These are phyloP conservation scores for Pogona vitticeps DNA, from an alignment of 2,113 vertebrate species.

Conservation along the genomic window DNA sequence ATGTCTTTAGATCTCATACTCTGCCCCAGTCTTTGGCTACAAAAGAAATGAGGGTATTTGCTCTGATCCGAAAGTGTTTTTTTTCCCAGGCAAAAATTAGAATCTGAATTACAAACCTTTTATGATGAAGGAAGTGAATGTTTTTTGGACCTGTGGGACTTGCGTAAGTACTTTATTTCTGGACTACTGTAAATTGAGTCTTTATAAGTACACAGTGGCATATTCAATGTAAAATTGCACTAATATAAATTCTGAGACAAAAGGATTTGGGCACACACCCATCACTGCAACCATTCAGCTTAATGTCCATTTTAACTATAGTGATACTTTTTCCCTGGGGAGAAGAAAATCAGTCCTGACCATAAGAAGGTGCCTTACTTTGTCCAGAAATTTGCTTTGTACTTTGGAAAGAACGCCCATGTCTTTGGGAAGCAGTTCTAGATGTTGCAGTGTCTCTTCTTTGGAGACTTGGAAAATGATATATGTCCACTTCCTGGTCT, in stretches of 20 bases:
- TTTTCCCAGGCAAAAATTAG: constrained; percentile 81
- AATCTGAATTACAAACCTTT: constrained; percentile 80
- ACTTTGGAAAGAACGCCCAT: neutral
- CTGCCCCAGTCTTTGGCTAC: neutral
- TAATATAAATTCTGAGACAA: neutral
- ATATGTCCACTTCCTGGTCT: neutral
- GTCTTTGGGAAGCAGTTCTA: neutral
- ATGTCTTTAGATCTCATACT: neutral
- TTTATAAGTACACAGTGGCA: constrained; percentile 5
- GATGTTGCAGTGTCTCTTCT: neutral
- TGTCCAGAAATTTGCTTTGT: neutral
- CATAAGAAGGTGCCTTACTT: neutral
- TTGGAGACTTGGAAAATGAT: neutral
- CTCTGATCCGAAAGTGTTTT: neutral
- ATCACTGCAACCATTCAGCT: neutral
- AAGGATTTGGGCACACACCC: neutral
- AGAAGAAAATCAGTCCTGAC: neutral
- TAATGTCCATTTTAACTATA: neutral
- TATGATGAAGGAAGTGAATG: constrained; percentile 71
- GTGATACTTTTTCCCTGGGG: neutral
- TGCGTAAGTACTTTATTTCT: constrained; percentile 69
- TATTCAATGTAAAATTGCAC: constrained; percentile 14
- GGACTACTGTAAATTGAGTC: neutral
- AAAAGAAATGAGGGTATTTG: constrained; percentile 17
- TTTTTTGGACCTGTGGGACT: constrained; percentile 67